phyloP scores from a whole-genome alignment of 2,888 invertebrate species.

The Drosophila cracens region DNA sequence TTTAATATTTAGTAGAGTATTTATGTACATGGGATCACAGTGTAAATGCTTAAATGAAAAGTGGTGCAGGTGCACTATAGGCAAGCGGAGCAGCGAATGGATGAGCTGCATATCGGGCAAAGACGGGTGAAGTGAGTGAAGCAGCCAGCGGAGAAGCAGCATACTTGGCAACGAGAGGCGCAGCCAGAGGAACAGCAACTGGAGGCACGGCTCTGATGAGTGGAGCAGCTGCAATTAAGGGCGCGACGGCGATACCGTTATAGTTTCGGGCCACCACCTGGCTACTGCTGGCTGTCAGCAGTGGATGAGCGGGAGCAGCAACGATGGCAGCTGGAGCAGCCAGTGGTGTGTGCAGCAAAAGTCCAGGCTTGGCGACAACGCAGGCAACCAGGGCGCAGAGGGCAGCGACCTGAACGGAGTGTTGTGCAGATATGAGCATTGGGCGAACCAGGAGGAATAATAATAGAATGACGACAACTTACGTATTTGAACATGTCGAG shows the following conservation, averaged over 20 bases:
- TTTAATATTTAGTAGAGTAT: not conserved
- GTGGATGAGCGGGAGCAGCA: conserved; percentile 60
- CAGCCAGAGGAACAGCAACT: conserved; percentile 39
- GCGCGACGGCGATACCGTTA: conserved; percentile 67
- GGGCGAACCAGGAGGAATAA: not conserved
- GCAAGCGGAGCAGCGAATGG: conserved; percentile 26
- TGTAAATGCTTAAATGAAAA: conserved; percentile 14
- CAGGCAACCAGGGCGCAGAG: conserved; percentile 49
- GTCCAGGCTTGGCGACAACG: conserved; percentile 55
- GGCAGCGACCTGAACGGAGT: conserved; percentile 31
- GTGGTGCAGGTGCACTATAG: conserved; percentile 22
- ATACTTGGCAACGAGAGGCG: conserved; percentile 32
- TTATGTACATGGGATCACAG: conserved; percentile 29
- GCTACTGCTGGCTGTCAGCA: conserved; percentile 71
- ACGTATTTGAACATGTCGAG: conserved; percentile 65
- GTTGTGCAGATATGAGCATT: not conserved
- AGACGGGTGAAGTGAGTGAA: conserved; percentile 29
- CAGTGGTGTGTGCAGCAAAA: conserved; percentile 36
- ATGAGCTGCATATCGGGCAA: conserved; percentile 29
- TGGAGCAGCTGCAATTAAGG: conserved; percentile 55
- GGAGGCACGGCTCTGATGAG: conserved; percentile 27
- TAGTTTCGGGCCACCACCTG: conserved; percentile 67
- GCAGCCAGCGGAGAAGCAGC: conserved; percentile 31
- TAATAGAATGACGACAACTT: conserved; percentile 30
- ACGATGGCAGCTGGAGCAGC: conserved; percentile 41